Evolutionary conservation across 1,140 invertebrate genomes (phyloP), one percentile per base, ranked within the genome.

Genomic region (Maconellicoccus hirsutus): DNA sequence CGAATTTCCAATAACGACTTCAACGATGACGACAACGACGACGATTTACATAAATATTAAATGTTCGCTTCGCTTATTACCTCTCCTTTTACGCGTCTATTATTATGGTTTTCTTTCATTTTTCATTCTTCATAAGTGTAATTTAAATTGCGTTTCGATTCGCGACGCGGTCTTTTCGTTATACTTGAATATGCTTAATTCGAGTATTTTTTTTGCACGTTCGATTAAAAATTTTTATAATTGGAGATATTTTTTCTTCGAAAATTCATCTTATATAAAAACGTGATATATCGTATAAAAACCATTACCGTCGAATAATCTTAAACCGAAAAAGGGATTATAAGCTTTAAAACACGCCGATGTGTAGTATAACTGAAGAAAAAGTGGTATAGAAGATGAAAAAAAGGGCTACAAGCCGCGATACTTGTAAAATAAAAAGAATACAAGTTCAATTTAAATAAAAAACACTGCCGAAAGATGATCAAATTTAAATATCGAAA

Each of bases 1-100:
- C 21, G 25, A 72, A 27, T 23, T 63, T 23, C 59, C 61, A 72
- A 69, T 29, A 69, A 39, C 23, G 19, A 59, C 69, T 69, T 70
- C 69, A 70, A 61, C 27, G n/a, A 29, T 16, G 69, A n/a, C 42
- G 72, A 66, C 61, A 6, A 66, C 19, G 21, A 59, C 21, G 52
- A 33, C 61, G 61, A 66, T 66, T 66, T 66, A 66, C 61, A 66
- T 66, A 66, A 66, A 66, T 66, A 66, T 66, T 66, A 66, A 66
- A 66, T 26, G 61, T 66, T 66, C 61, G 61, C 61, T 26, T 26
- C 22, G 61, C 61, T 66, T 66, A 66, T 66, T 66, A 66, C 61
- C 61, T 66, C 61, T 66, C 61, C 25, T 26, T 59, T 66, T 66
- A 66, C 25, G 61, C 25, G 21, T 66, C 61, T 66, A 25, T 66